Percentiles rank a stretch among this genome's conserved stretches.
Conservation (phyloP, 2,888 invertebrate genomes). For the Heliconius hortense region DNA sequence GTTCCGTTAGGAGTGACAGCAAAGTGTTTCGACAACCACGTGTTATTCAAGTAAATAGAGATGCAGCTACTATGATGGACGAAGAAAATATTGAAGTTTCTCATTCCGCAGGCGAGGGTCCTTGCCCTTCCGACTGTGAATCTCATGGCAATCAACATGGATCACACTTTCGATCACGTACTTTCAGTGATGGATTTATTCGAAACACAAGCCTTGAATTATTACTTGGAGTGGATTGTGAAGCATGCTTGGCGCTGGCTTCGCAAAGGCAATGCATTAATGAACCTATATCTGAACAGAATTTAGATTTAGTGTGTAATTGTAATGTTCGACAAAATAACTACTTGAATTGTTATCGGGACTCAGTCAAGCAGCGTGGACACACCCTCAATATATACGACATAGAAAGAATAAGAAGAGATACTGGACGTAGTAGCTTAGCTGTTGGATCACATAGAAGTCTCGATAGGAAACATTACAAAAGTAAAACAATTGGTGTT, state of each 20-base stretch:
- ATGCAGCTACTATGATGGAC: slow-evolving; percentile 78
- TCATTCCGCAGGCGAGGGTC: slow-evolving; percentile 44
- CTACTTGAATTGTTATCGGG: slow-evolving; percentile 68
- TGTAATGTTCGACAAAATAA: slow-evolving; percentile 76
- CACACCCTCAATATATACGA: slow-evolving; percentile 75
- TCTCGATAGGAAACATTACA: slow-evolving; percentile 74
- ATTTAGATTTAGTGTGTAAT: slow-evolving; percentile 75
- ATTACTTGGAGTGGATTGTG: slow-evolving; percentile 77
- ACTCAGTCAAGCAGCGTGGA: slow-evolving; percentile 63
- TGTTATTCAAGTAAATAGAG: slow-evolving; percentile 77
- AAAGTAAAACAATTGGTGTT: slow-evolving; percentile 74
- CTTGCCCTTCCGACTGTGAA: slow-evolving; percentile 59
- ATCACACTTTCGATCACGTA: slow-evolving; percentile 73
- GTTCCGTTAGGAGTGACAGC: slow-evolving; percentile 74
- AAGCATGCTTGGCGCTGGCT: slow-evolving; percentile 75
- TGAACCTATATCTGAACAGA: slow-evolving; percentile 69
- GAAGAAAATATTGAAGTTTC: slow-evolving; percentile 54
- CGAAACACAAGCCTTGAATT: slow-evolving; percentile 77
- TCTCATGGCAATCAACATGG: slow-evolving; percentile 58
- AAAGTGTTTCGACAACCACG: slow-evolving; percentile 73
- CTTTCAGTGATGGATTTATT: slow-evolving; percentile 78
- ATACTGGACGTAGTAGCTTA: slow-evolving; percentile 64
- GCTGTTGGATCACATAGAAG: slow-evolving; percentile 71
- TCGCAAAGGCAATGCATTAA: slow-evolving; percentile 68
- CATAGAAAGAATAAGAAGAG: slow-evolving; percentile 72